phyloP scores from a whole-genome alignment of 2,113 vertebrate species.

The Phainopepla nitens region DNA sequence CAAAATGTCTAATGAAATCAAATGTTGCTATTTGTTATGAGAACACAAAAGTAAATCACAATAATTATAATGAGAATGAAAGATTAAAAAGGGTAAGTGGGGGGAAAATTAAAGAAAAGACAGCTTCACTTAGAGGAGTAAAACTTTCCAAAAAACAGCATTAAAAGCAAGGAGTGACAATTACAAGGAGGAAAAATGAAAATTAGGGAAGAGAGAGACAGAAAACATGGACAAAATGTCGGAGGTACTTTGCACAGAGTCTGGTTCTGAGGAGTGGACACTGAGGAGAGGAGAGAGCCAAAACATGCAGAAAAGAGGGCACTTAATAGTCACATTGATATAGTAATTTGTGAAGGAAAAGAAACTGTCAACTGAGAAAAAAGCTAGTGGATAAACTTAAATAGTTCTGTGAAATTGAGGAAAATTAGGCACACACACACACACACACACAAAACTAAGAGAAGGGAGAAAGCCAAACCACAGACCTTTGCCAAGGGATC shows the following conservation, averaged over 20 bases:
- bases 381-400: background rate
- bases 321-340: background rate
- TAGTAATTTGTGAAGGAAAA: background rate
- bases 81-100: background rate
- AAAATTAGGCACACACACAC: background rate
- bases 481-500: background rate
- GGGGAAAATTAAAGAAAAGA: accelerated
- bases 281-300: background rate
- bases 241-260: background rate
- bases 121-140: background rate
- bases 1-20: background rate
- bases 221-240: background rate
- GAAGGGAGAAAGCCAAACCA: conserved; percentile 10
- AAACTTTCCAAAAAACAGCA: background rate
- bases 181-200: accelerated
- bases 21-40: background rate
- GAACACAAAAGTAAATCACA: background rate
- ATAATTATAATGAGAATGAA: background rate
- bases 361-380: background rate
- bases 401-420: background rate
- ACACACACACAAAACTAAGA: background rate
- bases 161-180: background rate
- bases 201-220: background rate
- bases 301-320: background rate
- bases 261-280: background rate